These are phyloP conservation scores for Emydura subglobosa DNA, from an alignment of 2,113 vertebrate species.

Conservation along the genomic window DNA sequence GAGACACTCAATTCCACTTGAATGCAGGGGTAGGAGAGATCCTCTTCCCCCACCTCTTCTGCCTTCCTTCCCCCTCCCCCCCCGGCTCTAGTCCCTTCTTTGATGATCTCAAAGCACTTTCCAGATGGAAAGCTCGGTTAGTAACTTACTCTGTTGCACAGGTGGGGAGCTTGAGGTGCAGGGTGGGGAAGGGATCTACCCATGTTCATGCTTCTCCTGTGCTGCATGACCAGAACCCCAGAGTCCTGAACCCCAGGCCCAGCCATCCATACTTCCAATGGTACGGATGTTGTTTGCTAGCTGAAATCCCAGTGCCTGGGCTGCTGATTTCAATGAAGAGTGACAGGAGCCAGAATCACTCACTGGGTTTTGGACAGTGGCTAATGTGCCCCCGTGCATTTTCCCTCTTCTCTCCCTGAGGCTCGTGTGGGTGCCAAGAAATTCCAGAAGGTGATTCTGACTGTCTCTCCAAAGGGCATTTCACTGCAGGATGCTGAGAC, in stretches of 20 bases:
- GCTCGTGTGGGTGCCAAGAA: conserved; percentile 88
- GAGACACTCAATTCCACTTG: background rate
- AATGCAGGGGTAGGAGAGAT: too few species aligned
- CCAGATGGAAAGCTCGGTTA: background rate
- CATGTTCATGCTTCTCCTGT: accelerated
- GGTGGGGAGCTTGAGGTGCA: background rate
- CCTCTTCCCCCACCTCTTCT: too few species aligned
- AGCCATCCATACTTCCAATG: background rate
- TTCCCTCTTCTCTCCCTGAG: conserved; percentile 68
- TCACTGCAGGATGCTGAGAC: conserved; percentile 88
- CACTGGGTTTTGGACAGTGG: background rate
- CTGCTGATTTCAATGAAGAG: background rate
- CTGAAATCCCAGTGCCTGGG: background rate
- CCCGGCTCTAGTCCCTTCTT: background rate
- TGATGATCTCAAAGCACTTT: background rate
- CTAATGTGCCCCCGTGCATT: background rate
- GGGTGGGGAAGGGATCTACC: background rate
- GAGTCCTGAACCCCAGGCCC: background rate
- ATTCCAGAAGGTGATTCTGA: conserved; percentile 91
- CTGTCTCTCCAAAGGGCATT: conserved; percentile 89
- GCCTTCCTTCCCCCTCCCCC: background rate
- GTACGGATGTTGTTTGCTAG: background rate
- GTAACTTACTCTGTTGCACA: background rate
- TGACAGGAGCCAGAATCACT: background rate
- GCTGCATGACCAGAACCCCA: background rate